phyloP scores from a whole-genome alignment of 2,113 vertebrate genomes.

The Tylochromis polylepis region DNA sequence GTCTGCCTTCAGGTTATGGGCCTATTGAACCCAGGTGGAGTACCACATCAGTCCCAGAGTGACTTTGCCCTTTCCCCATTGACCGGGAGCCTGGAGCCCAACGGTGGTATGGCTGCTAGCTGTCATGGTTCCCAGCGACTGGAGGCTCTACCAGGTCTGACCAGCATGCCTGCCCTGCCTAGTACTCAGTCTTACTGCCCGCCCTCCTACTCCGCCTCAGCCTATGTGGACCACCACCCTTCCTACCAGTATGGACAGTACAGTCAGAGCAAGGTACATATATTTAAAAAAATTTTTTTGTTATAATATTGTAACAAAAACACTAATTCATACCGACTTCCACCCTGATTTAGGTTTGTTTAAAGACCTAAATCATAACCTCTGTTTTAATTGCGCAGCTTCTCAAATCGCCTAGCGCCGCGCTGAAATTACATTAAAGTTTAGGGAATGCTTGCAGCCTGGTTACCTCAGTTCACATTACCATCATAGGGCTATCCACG shows the following conservation, averaged over 20 bases:
- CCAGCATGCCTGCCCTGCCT: slow-evolving; percentile 80
- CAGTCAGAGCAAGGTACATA: slow-evolving; percentile 89
- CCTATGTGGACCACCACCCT: slow-evolving; percentile 93
- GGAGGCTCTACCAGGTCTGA: slow-evolving; percentile 85
- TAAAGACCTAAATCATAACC: background rate
- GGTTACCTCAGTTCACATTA: slow-evolving; percentile 65
- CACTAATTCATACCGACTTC: background rate
- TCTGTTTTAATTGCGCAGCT: slow-evolving; percentile 35
- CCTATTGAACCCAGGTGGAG: slow-evolving; percentile 90
- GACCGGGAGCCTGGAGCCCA: slow-evolving; percentile 90
- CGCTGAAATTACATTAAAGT: slow-evolving; percentile 47
- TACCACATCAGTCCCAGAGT: slow-evolving; percentile 94
- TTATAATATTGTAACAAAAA: background rate
- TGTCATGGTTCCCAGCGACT: slow-evolving; percentile 90
- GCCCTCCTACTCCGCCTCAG: slow-evolving; percentile 88
- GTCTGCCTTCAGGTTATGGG: slow-evolving; percentile 88
- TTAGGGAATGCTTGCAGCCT: slow-evolving; percentile 2
- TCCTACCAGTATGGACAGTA: slow-evolving; percentile 98
- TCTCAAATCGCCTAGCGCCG: slow-evolving; percentile 51
- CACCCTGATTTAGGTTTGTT: background rate
- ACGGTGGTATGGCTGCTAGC: slow-evolving; percentile 90
- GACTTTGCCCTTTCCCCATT: slow-evolving; percentile 95
- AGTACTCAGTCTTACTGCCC: slow-evolving; percentile 97
- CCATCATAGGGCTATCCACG: slow-evolving; percentile 35
- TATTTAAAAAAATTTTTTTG: background rate